phyloP scores from a whole-genome alignment of 2,888 invertebrate genomes.

The Mycogona germanica region DNA sequence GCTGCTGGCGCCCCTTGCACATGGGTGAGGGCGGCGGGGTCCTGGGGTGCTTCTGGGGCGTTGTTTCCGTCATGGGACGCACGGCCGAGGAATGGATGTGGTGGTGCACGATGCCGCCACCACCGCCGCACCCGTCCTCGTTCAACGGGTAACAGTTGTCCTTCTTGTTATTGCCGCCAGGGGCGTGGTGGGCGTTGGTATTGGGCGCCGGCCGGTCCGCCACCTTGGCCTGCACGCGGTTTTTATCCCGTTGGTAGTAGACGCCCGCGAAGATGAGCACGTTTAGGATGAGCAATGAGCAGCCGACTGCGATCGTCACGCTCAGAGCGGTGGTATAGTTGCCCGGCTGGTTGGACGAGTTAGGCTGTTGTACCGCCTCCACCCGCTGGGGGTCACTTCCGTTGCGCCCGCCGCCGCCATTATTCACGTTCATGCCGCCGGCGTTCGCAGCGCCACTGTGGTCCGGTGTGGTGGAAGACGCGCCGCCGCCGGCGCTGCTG shows the following conservation, averaged over 20 bases:
- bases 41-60: constrained; percentile 19
- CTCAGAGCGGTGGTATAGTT: constrained; percentile 74
- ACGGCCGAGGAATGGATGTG: too few species aligned
- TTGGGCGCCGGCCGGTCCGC: constrained; percentile 17
- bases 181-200: too few species aligned
- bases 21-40: constrained; percentile 21
- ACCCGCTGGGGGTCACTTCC: constrained; percentile 15
- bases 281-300: constrained; percentile 79
- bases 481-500: constrained; percentile 8
- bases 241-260: constrained; percentile 57
- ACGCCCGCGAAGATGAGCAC: constrained; percentile 89
- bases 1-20: constrained; percentile 5
- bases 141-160: too few species aligned
- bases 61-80: constrained; percentile 8
- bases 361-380: constrained; percentile 15
- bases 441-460: background rate
- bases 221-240: constrained; percentile 21
- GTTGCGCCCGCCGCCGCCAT: too few species aligned
- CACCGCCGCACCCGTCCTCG: constrained; percentile 11
- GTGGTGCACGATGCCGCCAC: constrained; percentile 13
- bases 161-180: constrained; percentile 18
- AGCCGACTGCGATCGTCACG: constrained; percentile 89
- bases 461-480: constrained; percentile 2
- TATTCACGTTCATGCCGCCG: constrained; percentile 3
- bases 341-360: too few species aligned